Evolutionary conservation across 2,888 invertebrate species (phyloP).

Genomic region (Philaethria dido): DNA sequence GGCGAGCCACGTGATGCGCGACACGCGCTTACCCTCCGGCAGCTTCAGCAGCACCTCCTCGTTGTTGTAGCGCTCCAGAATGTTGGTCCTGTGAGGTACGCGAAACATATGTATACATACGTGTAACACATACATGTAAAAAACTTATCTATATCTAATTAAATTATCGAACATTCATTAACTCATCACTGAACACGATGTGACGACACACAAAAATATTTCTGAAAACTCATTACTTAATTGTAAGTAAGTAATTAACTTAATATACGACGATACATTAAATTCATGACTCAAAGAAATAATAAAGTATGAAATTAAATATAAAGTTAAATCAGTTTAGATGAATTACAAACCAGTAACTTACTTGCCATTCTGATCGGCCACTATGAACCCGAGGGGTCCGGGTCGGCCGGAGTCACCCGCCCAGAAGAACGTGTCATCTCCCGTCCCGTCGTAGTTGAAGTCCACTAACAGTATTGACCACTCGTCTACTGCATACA

Average conservation of each 20-base stretch:
- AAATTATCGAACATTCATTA: too few relatives aligned
- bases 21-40: constrained; percentile 93
- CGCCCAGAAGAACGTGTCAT: constrained; percentile 97
- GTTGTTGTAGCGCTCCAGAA: constrained; percentile 93
- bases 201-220: too few relatives aligned
- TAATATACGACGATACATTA: neutral
- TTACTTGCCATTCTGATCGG: constrained; percentile 93
- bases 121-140: too few relatives aligned
- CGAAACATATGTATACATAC: neutral
- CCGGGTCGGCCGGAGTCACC: constrained; percentile 94
- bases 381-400: constrained; percentile 95
- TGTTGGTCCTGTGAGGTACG: constrained; percentile 88
- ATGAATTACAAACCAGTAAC: constrained; percentile 47
- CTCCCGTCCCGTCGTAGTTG: constrained; percentile 95
- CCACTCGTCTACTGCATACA: constrained; percentile 94
- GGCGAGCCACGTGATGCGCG: constrained; percentile 94
- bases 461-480: constrained; percentile 91
- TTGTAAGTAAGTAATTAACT: neutral
- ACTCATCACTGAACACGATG: too few relatives aligned
- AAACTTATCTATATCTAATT: too few relatives aligned
- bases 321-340: too few relatives aligned
- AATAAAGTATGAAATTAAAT: neutral
- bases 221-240: constrained; percentile 1
- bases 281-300: neutral
- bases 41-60: constrained; percentile 91